Evolutionary conservation across 1,140 invertebrate species (phyloP).

Genomic region (Bombus vancouverensis): DNA sequence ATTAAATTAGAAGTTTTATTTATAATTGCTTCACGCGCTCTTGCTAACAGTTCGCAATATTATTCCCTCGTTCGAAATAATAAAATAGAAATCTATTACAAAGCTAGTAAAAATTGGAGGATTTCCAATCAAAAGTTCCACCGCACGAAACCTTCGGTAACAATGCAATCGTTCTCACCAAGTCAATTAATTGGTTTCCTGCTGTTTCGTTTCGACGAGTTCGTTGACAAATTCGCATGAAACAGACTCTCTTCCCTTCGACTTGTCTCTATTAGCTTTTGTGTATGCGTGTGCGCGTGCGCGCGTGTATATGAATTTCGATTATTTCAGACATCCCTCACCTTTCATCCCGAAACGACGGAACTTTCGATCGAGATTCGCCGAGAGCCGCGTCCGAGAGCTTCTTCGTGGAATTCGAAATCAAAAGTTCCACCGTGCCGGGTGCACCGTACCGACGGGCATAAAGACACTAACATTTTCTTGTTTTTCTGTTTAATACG

Average conservation of each 20-base stretch:
- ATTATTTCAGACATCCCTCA: neutral
- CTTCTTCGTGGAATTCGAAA: slow-evolving; percentile 49
- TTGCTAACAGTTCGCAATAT: neutral
- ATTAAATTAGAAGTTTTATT: neutral
- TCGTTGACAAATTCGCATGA: neutral
- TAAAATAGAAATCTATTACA: neutral
- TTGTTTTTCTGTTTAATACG: slow-evolving; percentile 6
- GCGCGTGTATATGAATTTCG: slow-evolving; percentile 18
- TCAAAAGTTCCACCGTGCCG: slow-evolving; percentile 53
- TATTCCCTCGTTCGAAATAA: neutral
- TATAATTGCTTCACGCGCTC: neutral
- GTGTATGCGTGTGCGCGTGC: too few relatives aligned
- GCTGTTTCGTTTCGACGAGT: neutral
- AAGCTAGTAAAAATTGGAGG: neutral
- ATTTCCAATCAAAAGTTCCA: slow-evolving; percentile 42
- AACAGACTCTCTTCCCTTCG: neutral
- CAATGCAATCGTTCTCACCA: neutral
- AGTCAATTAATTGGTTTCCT: too few relatives aligned
- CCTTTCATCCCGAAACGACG: slow-evolving; percentile 9
- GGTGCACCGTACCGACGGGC: slow-evolving; percentile 45
- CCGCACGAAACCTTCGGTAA: neutral
- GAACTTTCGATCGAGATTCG: slow-evolving; percentile 49
- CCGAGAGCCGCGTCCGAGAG: slow-evolving; percentile 49
- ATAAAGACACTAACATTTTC: slow-evolving; percentile 39
- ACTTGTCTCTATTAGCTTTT: neutral